These are phyloP conservation scores for Pachliopta kotzebuea DNA, from an alignment of 2,888 invertebrate genomes.

Conservation along the genomic window DNA sequence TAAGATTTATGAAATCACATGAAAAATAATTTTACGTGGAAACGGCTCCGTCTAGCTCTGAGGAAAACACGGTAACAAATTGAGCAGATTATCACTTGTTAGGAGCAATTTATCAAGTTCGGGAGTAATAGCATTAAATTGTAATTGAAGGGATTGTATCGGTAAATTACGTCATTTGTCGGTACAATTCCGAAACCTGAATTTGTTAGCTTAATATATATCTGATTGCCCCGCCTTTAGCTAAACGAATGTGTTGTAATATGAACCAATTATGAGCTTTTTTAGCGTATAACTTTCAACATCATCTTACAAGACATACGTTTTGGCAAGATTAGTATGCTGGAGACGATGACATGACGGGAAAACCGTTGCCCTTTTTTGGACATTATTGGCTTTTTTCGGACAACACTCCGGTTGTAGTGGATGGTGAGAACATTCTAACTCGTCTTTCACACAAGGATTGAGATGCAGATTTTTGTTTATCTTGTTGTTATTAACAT, in stretches of 20 bases:
- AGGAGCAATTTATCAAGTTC: constrained; percentile 16
- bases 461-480: no score
- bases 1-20: not conserved
- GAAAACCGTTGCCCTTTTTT: no score
- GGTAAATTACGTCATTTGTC: constrained; percentile 7
- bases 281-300: no score
- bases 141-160: constrained; percentile 10
- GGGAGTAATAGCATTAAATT: constrained; percentile 15
- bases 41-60: constrained; percentile 1
- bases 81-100: constrained; percentile 15
- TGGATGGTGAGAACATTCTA: no score
- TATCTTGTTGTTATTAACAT: no score
- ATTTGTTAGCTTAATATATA: not conserved
- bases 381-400: no score
- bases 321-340: no score
- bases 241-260: not conserved
- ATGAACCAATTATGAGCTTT: no score
- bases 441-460: no score
- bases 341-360: no score
- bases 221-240: not conserved
- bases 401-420: no score
- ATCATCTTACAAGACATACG: no score
- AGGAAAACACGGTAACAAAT: constrained; percentile 19
- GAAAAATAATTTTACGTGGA: not conserved
- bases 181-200: not conserved